Evolutionary conservation across 1,140 invertebrate genomes (phyloP).

Genomic region (Hylaeus volcanicus): DNA sequence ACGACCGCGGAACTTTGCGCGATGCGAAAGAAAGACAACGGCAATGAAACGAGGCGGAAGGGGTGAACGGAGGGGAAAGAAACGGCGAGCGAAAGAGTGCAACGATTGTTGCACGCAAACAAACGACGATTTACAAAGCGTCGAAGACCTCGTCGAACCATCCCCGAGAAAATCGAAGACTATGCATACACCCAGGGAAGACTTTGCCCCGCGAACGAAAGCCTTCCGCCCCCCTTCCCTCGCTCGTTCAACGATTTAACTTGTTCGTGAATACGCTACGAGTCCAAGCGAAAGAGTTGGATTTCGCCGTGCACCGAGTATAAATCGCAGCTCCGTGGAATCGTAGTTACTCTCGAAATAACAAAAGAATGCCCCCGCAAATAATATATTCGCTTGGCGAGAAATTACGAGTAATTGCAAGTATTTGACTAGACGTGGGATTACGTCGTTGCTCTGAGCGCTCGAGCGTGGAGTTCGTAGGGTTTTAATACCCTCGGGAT

Average conservation of each 20-base stretch:
- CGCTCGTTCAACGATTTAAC: neutral
- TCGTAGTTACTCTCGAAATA: neutral
- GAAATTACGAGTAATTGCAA: neutral
- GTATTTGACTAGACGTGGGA: neutral
- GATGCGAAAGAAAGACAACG: slow-evolving; percentile 23
- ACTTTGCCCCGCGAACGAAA: neutral
- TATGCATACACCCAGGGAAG: slow-evolving; percentile 8
- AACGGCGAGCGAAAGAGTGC: slow-evolving; percentile 27
- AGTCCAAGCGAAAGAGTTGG: neutral
- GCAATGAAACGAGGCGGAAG: neutral
- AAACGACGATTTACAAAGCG: slow-evolving; percentile 55
- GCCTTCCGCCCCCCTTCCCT: neutral
- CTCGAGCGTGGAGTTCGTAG: no score
- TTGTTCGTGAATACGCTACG: neutral
- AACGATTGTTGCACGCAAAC: slow-evolving; percentile 37
- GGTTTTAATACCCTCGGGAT: no score
- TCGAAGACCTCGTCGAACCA: slow-evolving; percentile 35
- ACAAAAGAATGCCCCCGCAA: neutral
- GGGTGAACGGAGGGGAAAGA: slow-evolving; percentile 7
- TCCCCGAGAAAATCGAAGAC: slow-evolving; percentile 13
- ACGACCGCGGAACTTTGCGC: slow-evolving; percentile 60
- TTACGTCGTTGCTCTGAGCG: no score
- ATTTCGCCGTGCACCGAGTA: neutral
- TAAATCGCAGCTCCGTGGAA: neutral
- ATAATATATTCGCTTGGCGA: no score